Conservation (phyloP, 2,888 invertebrate genomes). For the Phortica magna region DNA sequence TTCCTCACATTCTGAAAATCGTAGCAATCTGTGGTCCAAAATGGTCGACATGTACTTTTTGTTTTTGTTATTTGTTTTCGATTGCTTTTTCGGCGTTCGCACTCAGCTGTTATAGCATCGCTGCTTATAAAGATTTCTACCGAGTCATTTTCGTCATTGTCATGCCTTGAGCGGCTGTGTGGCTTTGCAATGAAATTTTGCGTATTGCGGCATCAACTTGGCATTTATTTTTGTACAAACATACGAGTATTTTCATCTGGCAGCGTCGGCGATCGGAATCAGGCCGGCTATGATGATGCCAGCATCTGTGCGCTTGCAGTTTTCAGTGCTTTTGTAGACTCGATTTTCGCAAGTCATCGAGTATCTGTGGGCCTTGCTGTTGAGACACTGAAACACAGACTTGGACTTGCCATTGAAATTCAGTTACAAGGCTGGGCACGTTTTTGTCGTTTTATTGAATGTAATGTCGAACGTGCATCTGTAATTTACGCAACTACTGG, state of each 20-base stretch:
- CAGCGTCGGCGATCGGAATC: neutral
- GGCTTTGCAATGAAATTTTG: slow-evolving; percentile 6
- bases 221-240: neutral
- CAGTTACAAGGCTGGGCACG: slow-evolving; percentile 68
- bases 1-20: neutral
- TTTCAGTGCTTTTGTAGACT: slow-evolving; percentile 54
- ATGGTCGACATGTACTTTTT: neutral
- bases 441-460: slow-evolving; percentile 61
- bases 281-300: neutral
- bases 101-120: slow-evolving; percentile 71
- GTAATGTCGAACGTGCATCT: slow-evolving; percentile 50
- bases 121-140: slow-evolving; percentile 60
- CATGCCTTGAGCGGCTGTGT: slow-evolving; percentile 55
- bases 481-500: neutral
- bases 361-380: slow-evolving; percentile 68
- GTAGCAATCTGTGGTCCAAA: neutral
- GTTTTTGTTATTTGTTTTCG: neutral
- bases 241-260: neutral
- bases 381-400: slow-evolving; percentile 65
- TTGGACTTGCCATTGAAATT: slow-evolving; percentile 75
- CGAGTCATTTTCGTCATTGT: slow-evolving; percentile 73
- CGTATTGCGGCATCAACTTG: slow-evolving; percentile 1
- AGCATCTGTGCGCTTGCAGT: slow-evolving; percentile 36
- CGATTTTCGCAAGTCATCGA: slow-evolving; percentile 75
- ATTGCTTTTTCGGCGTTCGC: neutral